Conservation (phyloP, 2,888 invertebrate genomes). For the Molorchus minor region DNA sequence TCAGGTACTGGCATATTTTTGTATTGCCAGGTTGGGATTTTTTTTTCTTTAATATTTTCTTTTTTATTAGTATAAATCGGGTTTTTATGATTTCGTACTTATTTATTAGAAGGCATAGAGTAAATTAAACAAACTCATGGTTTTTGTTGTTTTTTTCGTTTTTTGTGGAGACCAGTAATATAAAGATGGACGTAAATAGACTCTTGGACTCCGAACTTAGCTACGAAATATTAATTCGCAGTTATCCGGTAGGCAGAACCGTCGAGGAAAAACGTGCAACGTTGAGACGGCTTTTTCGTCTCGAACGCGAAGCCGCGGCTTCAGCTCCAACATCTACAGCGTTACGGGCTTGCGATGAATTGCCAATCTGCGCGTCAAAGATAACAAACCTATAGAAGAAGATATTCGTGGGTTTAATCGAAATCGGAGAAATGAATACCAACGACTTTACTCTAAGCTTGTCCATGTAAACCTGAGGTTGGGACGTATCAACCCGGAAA, state of each 20-base stretch:
- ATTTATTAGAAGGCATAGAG: too few species aligned
- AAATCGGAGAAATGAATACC: constrained; percentile 19
- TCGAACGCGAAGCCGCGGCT: neutral
- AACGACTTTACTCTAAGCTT: constrained; percentile 4
- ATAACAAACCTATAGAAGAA: neutral
- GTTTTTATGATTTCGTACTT: neutral
- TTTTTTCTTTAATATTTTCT: neutral
- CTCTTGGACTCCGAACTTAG: constrained; percentile 9
- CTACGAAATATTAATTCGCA: constrained; percentile 9
- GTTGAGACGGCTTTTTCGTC: constrained; percentile 1
- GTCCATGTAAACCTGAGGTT: constrained; percentile 1
- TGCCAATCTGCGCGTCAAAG: neutral
- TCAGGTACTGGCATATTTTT: too few species aligned
- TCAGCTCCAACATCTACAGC: neutral
- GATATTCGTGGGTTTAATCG: neutral
- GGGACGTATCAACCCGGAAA: neutral
- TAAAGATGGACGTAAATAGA: constrained; percentile 22
- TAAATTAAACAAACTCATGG: neutral
- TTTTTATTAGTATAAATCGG: neutral
- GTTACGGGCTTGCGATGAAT: neutral
- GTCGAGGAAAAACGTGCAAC: constrained; percentile 5
- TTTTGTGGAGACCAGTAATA: too few species aligned
- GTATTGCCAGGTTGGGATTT: too few species aligned
- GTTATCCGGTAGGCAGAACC: constrained; percentile 2
- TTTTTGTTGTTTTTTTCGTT: neutral